Evolutionary conservation across 2,113 vertebrate genomes (phyloP).

Genomic region (cattle (Bos taurus)): ARS-UCD2.0 NC_037357.1:94479001-94479500

Average conservation of each 20-base stretch:
- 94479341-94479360: too few relatives aligned
- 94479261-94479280: neutral
- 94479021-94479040: neutral
- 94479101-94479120: neutral
- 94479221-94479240: neutral
- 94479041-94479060: neutral
- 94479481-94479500: too few relatives aligned
- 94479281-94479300: neutral
- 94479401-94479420: too few relatives aligned
- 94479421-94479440: too few relatives aligned
- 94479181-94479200: neutral
- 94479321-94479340: neutral
- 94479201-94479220: neutral
- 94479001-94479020: neutral
- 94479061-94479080: neutral
- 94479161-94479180: neutral
- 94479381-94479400: too few relatives aligned
- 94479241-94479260: neutral
- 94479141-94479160: neutral
- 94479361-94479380: too few relatives aligned
- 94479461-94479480: too few relatives aligned
- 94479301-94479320: neutral
- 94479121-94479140: neutral
- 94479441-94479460: too few relatives aligned
- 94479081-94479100: neutral